Percentiles rank a stretch among this genome's conserved stretches.
These are phyloP conservation scores for Caenorhabditis tropicalis DNA, from an alignment of 1,140 invertebrate species.

Conservation along the genomic window DNA sequence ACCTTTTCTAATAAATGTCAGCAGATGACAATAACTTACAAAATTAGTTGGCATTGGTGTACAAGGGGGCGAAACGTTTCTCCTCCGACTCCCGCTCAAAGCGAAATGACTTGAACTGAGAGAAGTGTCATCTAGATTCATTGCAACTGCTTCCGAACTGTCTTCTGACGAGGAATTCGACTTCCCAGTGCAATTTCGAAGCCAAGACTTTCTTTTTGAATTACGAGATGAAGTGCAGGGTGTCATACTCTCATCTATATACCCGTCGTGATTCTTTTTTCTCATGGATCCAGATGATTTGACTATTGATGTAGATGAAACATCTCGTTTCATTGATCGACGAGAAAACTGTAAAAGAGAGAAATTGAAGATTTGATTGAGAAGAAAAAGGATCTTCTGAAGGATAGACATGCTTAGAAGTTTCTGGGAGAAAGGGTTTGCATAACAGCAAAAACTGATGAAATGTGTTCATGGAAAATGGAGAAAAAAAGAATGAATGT, in stretches of 20 bases:
- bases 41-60: constrained; percentile 43
- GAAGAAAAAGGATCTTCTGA: neutral
- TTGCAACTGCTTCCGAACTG: constrained; percentile 46
- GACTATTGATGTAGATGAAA: constrained; percentile 45
- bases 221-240: constrained; percentile 11
- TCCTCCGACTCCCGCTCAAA: constrained; percentile 22
- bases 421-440: neutral
- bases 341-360: constrained; percentile 44
- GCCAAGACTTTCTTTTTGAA: constrained; percentile 70
- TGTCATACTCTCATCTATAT: constrained; percentile 7
- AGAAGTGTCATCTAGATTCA: constrained; percentile 57
- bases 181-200: constrained; percentile 55
- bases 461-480: neutral
- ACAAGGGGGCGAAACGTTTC: constrained; percentile 45
- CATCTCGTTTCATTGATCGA: constrained; percentile 42
- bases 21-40: neutral
- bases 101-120: constrained; percentile 36
- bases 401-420: constrained; percentile 28
- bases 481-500: neutral
- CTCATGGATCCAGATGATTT: constrained; percentile 29
- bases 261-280: constrained; percentile 3
- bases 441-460: neutral
- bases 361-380: neutral
- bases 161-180: constrained; percentile 54
- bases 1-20: too few relatives aligned